Evolutionary conservation across 2,797 vertebrate species (phyloP), one percentile per base, ranked within the genome.

Genomic region (Miopithecus talapoin): DNA sequence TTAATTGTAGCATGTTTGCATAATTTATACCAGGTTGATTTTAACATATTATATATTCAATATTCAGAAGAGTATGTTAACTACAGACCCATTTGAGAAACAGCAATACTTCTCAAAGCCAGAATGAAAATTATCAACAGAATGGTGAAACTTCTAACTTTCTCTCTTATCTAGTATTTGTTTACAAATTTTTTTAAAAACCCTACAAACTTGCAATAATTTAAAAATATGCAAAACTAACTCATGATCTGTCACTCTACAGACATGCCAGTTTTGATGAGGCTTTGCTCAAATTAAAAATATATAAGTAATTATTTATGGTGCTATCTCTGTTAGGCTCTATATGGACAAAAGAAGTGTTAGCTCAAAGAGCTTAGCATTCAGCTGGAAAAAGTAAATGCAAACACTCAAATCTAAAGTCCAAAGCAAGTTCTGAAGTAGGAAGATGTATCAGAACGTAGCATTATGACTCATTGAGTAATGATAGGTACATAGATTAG

Each of bases 401-500:
- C 33, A 78, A 83, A 57, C 2, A 46, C 26, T n/a, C 59, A 84
- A 75, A 89, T 36, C 17, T 78, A 70, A 87, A 53, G 24, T 72
- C 26, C 10, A 93, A 95, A 85, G 13, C 9, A 57, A 81, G 36
- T 26, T 61, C 61, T 57, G 21, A 79, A 85, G 64, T 46, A 93
- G 22, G 16, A 95, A 61, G 28, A 41, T 10, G 2, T 78, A 76
- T n/a, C 55, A 48, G 57, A 85, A 87, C 1, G 3, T 59, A 94
- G 33, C 17, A 1, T 30, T 26, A 91, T 33, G 64, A 90, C 12
- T 94, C 12, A 89, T 0, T 68, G 64, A 88, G 74, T 91, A 96
- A 96, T 85, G 41, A 95, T 96, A 96, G 36, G 36, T n/a, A 19
- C 1, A 79, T 46, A 78, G 43, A 92, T 74, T 81, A 90, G 70